Conservation (phyloP, 2,888 invertebrate species). For the Melieria crassipennis region DNA sequence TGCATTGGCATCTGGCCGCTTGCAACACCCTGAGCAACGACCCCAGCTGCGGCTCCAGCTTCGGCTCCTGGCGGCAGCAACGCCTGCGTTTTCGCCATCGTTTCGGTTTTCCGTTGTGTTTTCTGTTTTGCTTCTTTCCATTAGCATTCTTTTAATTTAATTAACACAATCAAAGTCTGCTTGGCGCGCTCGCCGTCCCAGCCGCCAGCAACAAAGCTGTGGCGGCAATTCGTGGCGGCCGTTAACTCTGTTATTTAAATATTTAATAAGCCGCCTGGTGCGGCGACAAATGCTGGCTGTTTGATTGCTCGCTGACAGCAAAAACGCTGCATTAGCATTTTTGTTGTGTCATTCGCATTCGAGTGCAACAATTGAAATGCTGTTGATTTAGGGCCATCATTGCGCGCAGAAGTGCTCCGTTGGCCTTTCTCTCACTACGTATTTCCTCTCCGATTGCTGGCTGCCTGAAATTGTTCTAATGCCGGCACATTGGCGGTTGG, state of each 20-base stretch:
- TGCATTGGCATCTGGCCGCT: neutral
- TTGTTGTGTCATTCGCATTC: slow-evolving; percentile 28
- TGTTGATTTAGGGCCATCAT: slow-evolving; percentile 27
- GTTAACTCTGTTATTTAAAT: slow-evolving; percentile 43
- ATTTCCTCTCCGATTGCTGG: neutral
- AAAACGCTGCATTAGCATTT: slow-evolving; percentile 25
- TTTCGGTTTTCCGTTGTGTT: neutral
- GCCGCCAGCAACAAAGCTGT: neutral
- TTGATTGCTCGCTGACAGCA: neutral
- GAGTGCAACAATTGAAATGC: slow-evolving; percentile 22
- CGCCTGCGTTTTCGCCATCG: neutral
- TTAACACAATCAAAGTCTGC: slow-evolving; percentile 44
- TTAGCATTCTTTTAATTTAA: slow-evolving; percentile 47
- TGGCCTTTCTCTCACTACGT: neutral
- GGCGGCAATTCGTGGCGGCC: too few relatives aligned
- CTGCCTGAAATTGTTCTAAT: neutral
- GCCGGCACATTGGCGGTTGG: neutral
- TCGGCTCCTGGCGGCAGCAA: too few relatives aligned
- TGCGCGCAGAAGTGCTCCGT: neutral
- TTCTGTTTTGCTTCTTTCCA: slow-evolving; percentile 34
- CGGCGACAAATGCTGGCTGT: neutral
- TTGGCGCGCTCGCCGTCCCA: neutral
- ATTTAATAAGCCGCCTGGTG: slow-evolving; percentile 41
- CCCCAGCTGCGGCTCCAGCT: neutral
- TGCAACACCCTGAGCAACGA: neutral